Conservation (phyloP, 2,797 vertebrate genomes). For the Halcyon badia region DNA sequence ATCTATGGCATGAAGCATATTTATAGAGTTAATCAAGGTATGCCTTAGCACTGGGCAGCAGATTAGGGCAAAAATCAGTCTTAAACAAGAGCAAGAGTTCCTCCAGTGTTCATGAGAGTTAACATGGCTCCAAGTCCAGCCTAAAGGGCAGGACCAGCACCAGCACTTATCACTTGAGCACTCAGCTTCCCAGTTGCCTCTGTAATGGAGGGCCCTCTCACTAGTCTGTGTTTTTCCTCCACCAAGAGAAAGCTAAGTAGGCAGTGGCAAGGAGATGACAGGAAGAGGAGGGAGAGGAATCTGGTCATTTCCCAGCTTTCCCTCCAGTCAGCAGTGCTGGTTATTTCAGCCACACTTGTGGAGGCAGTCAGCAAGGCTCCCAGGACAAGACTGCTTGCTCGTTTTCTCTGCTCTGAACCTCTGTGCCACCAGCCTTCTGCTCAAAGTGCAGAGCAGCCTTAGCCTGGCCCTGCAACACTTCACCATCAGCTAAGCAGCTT, state of each 20-base stretch:
- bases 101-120: background rate
- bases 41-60: background rate
- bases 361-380: background rate
- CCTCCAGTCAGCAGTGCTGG: rapidly evolving
- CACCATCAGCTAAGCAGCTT: rapidly evolving
- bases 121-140: background rate
- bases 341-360: background rate
- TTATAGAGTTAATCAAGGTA: background rate
- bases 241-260: background rate
- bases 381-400: background rate
- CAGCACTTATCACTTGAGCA: background rate
- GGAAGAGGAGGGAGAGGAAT: background rate
- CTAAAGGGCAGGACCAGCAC: background rate
- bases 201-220: background rate
- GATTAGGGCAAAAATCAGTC: background rate
- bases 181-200: background rate
- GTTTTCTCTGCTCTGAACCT: background rate
- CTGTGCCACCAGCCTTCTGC: background rate
- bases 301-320: background rate
- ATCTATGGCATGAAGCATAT: background rate
- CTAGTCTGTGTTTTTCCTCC: background rate
- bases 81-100: background rate
- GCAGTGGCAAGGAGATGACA: background rate
- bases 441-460: background rate
- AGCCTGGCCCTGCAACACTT: background rate